These are phyloP conservation scores for Neotoma lepida DNA, from an alignment of 2,113 vertebrate species.

Conservation along the genomic window DNA sequence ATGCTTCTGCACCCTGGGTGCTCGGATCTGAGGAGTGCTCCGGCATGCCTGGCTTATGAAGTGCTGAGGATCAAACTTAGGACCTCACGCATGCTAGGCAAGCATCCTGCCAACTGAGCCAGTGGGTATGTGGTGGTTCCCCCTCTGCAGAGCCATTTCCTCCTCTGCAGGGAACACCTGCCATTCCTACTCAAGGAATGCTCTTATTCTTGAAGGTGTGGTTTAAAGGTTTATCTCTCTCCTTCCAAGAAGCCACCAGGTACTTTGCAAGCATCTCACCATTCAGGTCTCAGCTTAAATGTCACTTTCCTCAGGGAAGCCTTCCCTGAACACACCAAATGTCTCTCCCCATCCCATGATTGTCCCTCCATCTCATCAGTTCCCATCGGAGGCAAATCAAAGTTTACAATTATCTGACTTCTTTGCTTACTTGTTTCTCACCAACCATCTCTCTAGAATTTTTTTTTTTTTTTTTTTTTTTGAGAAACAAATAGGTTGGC, in stretches of 20 bases:
- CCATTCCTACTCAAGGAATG: neutral
- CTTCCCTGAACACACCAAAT: neutral
- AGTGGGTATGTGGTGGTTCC: neutral
- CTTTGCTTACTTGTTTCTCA: constrained; percentile 43
- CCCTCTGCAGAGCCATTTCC: neutral
- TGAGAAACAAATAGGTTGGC: neutral
- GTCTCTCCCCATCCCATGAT: no score
- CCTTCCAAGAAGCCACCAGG: neutral
- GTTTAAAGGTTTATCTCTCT: neutral
- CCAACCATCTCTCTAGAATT: neutral
- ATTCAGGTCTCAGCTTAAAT: neutral
- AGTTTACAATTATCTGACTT: neutral
- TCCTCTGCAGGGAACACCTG: neutral
- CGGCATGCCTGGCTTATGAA: no score
- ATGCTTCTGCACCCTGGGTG: neutral
- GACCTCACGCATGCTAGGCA: no score
- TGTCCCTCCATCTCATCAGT: neutral
- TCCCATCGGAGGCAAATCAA: neutral
- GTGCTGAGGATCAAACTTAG: neutral
- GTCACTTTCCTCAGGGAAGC: neutral
- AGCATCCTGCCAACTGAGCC: neutral
- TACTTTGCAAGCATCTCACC: neutral
- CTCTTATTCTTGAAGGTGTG: neutral
- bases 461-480: neutral
- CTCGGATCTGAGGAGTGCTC: neutral